Evolutionary conservation across 2,888 invertebrate genomes (phyloP).

Genomic region (Petrophora chlorosata): DNA sequence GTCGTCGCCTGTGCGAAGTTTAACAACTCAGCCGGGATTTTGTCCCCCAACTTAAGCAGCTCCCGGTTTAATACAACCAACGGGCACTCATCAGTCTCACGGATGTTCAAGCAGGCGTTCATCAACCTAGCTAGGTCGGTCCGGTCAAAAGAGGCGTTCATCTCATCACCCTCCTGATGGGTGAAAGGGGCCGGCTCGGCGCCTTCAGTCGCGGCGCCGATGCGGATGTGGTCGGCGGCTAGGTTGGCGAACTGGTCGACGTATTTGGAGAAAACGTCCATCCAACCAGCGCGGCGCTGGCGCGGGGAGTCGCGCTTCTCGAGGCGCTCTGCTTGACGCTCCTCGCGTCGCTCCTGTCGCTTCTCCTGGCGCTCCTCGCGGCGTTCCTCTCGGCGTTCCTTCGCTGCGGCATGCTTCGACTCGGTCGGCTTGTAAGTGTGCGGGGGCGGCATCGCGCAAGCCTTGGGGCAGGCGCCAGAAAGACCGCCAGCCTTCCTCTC

Average conservation of each 20-base stretch:
- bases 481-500: conserved; percentile 32
- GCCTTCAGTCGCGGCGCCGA: conserved; percentile 11
- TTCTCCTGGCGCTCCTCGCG: conserved; percentile 39
- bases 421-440: background rate
- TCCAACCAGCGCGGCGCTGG: conserved; percentile 61
- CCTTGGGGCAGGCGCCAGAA: background rate
- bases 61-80: background rate
- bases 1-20: conserved; percentile 18
- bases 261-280: conserved; percentile 74
- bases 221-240: conserved; percentile 64
- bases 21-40: background rate
- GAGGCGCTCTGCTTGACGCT: conserved; percentile 42
- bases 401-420: conserved; percentile 16
- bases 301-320: conserved; percentile 46
- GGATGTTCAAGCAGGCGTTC: background rate
- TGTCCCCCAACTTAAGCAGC: background rate
- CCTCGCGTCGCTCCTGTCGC: conserved; percentile 27
- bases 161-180: background rate
- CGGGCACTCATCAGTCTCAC: background rate
- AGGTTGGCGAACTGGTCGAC: conserved; percentile 82
- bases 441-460: background rate
- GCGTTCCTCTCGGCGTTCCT: conserved; percentile 45
- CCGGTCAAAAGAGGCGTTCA: background rate
- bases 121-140: conserved; percentile 5
- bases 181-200: background rate